phyloP scores from a whole-genome alignment of 2,888 invertebrate species.

The Cancer borealis region DNA sequence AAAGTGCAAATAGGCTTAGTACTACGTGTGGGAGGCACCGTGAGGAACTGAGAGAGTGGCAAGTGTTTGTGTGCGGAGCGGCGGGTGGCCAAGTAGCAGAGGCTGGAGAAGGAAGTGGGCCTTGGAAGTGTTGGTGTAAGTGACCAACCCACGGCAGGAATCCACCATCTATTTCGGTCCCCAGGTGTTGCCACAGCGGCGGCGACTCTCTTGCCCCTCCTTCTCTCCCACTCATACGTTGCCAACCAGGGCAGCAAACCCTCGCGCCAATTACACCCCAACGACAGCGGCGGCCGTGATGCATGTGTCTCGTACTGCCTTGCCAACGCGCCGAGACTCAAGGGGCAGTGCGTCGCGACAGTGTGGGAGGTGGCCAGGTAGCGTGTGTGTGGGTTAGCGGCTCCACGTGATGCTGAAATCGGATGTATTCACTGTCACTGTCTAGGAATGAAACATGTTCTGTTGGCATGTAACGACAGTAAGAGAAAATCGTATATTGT shows the following conservation, averaged over 20 bases:
- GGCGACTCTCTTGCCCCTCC: slow-evolving; percentile 26
- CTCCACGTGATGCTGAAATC: background rate
- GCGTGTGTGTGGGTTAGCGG: background rate
- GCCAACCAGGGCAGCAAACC: slow-evolving; percentile 45
- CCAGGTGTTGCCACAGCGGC: slow-evolving; percentile 57
- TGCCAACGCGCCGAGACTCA: background rate
- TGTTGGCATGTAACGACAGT: background rate
- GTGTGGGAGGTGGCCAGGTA: slow-evolving; percentile 11
- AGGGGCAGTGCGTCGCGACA: background rate
- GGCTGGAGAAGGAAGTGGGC: slow-evolving; percentile 31
- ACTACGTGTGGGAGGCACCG: background rate
- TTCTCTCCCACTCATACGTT: slow-evolving; percentile 1
- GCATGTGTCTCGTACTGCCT: slow-evolving; percentile 30
- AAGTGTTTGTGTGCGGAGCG: slow-evolving; percentile 38
- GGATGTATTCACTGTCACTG: background rate
- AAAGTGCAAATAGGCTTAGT: background rate
- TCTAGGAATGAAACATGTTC: background rate
- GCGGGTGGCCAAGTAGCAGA: slow-evolving; percentile 37
- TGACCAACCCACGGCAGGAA: slow-evolving; percentile 54
- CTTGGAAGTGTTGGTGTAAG: slow-evolving; percentile 45
- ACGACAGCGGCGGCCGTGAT: slow-evolving; percentile 31
- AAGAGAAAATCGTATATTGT: background rate
- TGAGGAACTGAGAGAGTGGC: background rate
- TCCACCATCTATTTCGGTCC: slow-evolving; percentile 52
- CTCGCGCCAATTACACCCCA: slow-evolving; percentile 43